phyloP scores from a whole-genome alignment of 2,888 invertebrate species.

The Nymphalis urticae region DNA sequence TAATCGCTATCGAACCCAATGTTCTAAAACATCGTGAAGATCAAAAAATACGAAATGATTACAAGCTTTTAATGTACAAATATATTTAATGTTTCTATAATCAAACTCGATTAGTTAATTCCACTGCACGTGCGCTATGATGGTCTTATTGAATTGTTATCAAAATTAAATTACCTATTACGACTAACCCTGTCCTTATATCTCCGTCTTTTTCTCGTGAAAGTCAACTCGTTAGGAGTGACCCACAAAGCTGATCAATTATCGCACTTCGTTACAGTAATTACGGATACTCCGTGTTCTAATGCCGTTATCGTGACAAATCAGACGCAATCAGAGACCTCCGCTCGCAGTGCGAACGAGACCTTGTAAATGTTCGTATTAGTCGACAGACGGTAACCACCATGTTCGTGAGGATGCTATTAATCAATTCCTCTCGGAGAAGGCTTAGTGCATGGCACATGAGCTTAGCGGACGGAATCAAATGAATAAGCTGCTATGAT shows the following conservation, averaged over 20 bases:
- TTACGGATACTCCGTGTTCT: constrained; percentile 17
- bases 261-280: constrained; percentile 27
- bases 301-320: constrained; percentile 48
- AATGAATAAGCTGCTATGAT: too few species aligned
- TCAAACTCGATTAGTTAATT: too few species aligned
- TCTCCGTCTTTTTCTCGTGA: not conserved
- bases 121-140: too few species aligned
- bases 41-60: too few species aligned
- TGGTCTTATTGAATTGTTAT: not conserved
- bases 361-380: constrained; percentile 47
- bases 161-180: constrained; percentile 1
- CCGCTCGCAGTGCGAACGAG: constrained; percentile 36
- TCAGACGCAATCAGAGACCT: constrained; percentile 41
- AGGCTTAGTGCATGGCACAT: constrained; percentile 5
- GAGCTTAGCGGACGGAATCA: not conserved
- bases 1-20: too few species aligned
- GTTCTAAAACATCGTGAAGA: too few species aligned
- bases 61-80: too few species aligned
- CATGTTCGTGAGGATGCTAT: constrained; percentile 44
- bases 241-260: constrained; percentile 25
- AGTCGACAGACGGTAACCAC: constrained; percentile 44
- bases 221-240: constrained; percentile 18
- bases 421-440: constrained; percentile 37
- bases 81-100: too few species aligned
- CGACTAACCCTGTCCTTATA: not conserved